phyloP scores from a whole-genome alignment of 2,113 vertebrate species.

The Platichthys flesus region DNA sequence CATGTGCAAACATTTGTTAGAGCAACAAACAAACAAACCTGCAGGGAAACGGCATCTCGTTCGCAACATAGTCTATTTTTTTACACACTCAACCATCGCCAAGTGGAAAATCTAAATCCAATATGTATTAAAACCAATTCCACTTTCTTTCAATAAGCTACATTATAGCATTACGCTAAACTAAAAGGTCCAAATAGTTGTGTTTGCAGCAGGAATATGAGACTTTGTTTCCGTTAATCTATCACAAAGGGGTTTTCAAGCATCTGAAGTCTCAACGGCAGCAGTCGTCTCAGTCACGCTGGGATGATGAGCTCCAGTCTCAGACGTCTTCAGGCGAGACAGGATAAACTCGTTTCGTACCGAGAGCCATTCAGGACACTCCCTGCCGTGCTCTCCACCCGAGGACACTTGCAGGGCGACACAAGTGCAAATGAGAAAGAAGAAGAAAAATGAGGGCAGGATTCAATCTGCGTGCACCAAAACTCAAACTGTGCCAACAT shows the following conservation, averaged over 20 bases:
- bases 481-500: not conserved
- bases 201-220: too few relatives aligned
- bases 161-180: too few relatives aligned
- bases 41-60: not conserved
- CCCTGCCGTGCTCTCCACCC: not conserved
- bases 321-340: not conserved
- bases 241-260: too few relatives aligned
- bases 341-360: too few relatives aligned
- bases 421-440: not conserved
- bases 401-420: constrained; percentile 1
- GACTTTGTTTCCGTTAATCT: too few relatives aligned
- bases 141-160: too few relatives aligned
- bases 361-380: not conserved
- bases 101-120: too few relatives aligned
- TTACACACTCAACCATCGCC: not conserved
- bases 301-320: not conserved
- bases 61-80: not conserved
- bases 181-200: too few relatives aligned
- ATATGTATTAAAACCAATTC: too few relatives aligned
- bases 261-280: not conserved
- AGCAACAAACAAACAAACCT: not conserved
- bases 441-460: not conserved
- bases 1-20: not conserved
- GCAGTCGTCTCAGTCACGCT: not conserved
- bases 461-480: not conserved